Percentiles rank a stretch among this genome's conserved stretches.
Conservation (phyloP, 2,888 invertebrate species). For the Serrognathus titanus region DNA sequence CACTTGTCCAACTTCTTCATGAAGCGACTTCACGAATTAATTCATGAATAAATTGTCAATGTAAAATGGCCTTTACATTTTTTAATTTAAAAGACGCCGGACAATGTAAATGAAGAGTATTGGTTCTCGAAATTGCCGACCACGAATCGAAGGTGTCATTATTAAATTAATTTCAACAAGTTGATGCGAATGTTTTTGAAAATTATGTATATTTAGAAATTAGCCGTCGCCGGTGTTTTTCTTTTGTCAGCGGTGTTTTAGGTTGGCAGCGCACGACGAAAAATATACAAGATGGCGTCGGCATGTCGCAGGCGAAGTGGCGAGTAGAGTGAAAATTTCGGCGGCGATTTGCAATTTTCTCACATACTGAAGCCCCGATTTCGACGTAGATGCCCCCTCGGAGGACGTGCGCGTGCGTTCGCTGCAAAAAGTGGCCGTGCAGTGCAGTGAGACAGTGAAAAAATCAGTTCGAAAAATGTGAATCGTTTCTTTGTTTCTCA, state of each 20-base stretch:
- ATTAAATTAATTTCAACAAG: too few species aligned
- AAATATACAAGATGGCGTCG: slow-evolving; percentile 43
- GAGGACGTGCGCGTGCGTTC: slow-evolving; percentile 2
- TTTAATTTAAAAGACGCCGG: too few species aligned
- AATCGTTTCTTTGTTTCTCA: slow-evolving; percentile 45
- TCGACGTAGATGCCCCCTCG: slow-evolving; percentile 6
- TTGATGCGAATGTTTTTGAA: too few species aligned
- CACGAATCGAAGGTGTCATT: too few species aligned
- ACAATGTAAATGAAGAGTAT: too few species aligned
- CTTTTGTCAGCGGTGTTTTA: background rate
- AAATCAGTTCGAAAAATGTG: slow-evolving; percentile 43
- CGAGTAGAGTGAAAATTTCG: slow-evolving; percentile 11
- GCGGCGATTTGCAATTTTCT: slow-evolving; percentile 12
- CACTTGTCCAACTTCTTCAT: too few species aligned
- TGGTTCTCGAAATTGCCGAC: too few species aligned
- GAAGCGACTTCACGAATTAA: too few species aligned
- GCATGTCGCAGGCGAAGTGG: slow-evolving; percentile 34
- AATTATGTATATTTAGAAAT: too few species aligned
- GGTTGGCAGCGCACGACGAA: slow-evolving; percentile 16
- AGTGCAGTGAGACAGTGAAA: slow-evolving; percentile 28
- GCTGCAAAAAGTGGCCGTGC: slow-evolving; percentile 2
- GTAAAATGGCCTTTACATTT: too few species aligned
- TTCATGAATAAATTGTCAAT: too few species aligned
- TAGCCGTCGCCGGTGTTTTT: too few species aligned
- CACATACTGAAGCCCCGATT: slow-evolving; percentile 6